These are phyloP conservation scores for Taxidea taxus DNA, from an alignment of 2,113 vertebrate genomes.

Conservation along the genomic window DNA sequence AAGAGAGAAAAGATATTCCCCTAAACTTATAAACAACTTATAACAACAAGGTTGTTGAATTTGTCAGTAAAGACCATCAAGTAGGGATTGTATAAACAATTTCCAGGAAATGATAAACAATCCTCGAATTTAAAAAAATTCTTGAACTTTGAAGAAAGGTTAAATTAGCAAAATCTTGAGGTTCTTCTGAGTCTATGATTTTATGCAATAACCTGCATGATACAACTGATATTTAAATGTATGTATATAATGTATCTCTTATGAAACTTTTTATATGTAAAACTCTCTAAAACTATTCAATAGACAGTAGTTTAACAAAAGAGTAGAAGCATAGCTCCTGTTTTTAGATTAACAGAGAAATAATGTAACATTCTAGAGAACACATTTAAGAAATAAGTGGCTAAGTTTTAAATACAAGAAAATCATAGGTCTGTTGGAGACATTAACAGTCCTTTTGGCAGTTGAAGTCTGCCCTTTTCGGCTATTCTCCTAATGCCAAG, in stretches of 20 bases:
- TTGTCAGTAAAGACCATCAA: background rate
- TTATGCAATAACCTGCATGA: background rate
- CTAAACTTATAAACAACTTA: conserved; percentile 15
- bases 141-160: background rate
- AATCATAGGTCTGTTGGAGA: background rate
- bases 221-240: background rate
- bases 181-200: background rate
- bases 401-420: background rate
- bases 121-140: background rate
- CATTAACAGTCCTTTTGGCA: background rate
- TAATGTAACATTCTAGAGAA: background rate
- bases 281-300: conserved; percentile 20
- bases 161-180: background rate
- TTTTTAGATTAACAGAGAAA: background rate
- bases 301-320: background rate
- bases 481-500: background rate
- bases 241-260: background rate
- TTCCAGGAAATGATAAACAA: background rate
- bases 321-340: background rate
- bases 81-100: background rate
- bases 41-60: background rate
- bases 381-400: background rate
- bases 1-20: background rate
- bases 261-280: background rate
- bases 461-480: background rate